phyloP scores from a whole-genome alignment of 2,797 vertebrate genomes.

The Mus minutoides region DNA sequence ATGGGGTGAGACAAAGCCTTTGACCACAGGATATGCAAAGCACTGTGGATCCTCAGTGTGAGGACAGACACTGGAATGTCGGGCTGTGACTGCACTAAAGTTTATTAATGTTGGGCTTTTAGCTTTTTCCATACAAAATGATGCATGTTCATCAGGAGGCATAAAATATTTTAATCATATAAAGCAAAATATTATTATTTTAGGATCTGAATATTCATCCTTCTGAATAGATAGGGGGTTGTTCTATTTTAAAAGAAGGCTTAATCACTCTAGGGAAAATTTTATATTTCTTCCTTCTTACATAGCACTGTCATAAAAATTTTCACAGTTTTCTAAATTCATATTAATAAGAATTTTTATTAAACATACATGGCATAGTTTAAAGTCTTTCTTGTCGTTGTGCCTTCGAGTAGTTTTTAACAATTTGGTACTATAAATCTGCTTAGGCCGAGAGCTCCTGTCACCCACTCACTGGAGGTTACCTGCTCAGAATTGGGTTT shows the following conservation, averaged over 20 bases:
- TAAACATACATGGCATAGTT: constrained; percentile 2
- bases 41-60: not conserved
- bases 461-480: not conserved
- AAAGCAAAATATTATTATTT: constrained; percentile 24
- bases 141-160: not conserved
- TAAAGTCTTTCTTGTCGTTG: constrained; percentile 10
- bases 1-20: not conserved
- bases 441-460: not conserved
- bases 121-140: constrained; percentile 11
- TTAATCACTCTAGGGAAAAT: constrained; percentile 4
- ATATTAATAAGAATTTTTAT: not conserved
- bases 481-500: not conserved
- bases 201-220: constrained; percentile 41
- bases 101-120: not conserved
- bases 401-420: not conserved
- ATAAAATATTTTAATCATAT: not conserved
- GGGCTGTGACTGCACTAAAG: not conserved
- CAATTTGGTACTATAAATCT: not conserved
- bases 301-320: constrained; percentile 5
- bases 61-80: not conserved
- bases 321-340: not conserved
- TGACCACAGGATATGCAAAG: not conserved
- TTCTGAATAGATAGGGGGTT: not conserved
- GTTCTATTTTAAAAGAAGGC: constrained; percentile 25
- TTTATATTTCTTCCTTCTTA: constrained; percentile 25